These are phyloP conservation scores for Bovichtus diacanthus DNA, from an alignment of 2,797 vertebrate genomes.

Conservation along the genomic window DNA sequence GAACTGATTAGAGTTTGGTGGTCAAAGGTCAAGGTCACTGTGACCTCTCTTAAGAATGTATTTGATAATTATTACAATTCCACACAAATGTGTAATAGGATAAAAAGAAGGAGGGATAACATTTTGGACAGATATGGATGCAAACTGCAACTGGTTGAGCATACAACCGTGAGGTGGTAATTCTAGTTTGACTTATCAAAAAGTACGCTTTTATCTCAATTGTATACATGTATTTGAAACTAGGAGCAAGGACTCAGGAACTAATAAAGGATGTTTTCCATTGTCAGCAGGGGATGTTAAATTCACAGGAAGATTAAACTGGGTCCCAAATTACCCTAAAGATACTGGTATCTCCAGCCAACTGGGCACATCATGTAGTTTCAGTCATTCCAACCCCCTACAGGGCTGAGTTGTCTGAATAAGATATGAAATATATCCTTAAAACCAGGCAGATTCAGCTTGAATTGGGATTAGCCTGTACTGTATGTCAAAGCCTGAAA, in stretches of 20 bases:
- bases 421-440: constrained; percentile 48
- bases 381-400: constrained; percentile 49
- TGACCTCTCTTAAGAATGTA: too few species aligned
- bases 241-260: constrained; percentile 25
- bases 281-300: constrained; percentile 58
- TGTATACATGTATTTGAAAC: background rate
- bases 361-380: constrained; percentile 47
- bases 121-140: too few species aligned
- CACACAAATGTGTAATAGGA: too few species aligned
- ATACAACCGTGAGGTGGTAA: too few species aligned
- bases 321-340: constrained; percentile 64
- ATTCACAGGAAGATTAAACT: constrained; percentile 52
- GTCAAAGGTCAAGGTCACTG: too few species aligned
- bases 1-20: too few species aligned
- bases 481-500: constrained; percentile 56
- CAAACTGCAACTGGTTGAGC: too few species aligned
- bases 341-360: constrained; percentile 47
- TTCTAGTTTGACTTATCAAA: background rate
- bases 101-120: too few species aligned
- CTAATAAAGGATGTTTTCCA: constrained; percentile 34
- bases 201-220: background rate
- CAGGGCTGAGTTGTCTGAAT: constrained; percentile 57
- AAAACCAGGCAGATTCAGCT: constrained; percentile 53
- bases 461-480: constrained; percentile 62
- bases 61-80: too few species aligned